Base-by-base conservation (phyloP, 2,113 vertebrate species). In the Mus pahari region DNA sequence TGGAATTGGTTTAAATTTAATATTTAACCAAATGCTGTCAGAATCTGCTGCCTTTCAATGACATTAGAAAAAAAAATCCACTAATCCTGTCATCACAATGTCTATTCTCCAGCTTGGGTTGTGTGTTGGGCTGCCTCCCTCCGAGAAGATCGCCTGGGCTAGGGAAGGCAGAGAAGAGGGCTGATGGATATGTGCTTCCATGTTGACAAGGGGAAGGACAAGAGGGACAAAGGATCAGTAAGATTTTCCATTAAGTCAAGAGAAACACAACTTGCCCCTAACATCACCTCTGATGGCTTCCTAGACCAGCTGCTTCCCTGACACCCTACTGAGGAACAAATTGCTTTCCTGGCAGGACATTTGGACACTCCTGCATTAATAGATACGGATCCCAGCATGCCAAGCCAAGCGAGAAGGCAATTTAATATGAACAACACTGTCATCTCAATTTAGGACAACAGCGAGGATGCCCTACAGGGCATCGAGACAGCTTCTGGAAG, bases 401-500 rank as follows among this genome's bases (percentile, higher is more conserved):
- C 96, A 97, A 98, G 97, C 97, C 98, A 97, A 98, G 98, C 95
- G 96, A 98, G 97, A 98, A 98, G 97, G 98, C 98, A 98, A 98
- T 99, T 98, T 98, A 98, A 98, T 98, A 98, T 98, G 98, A 99
- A 98, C 98, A 98, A 98, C 98, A 98, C 98, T 98, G 99, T 98
- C 98, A 98, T 99, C 98, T 98, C 98, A 98, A 99, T 98, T 99
- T 98, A 99, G 99, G 98, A 97, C 98, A 98, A 97, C 98, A 98
- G 98, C 97, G 96, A 98, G 98, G 97, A 98, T 98, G 98, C 98
- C 98, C 98, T 98, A 95, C 96, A 97, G 98, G 98, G 98, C 98
- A 97, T 42, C 71, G 96, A 95, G 96, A 96, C 98, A 98, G 98
- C 98, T 98, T 98, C 98, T 96, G 75, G 96, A 98, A 98, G 98